Base-by-base conservation (phyloP, 2,888 invertebrate genomes). In the Drosophila infuscata region DNA sequence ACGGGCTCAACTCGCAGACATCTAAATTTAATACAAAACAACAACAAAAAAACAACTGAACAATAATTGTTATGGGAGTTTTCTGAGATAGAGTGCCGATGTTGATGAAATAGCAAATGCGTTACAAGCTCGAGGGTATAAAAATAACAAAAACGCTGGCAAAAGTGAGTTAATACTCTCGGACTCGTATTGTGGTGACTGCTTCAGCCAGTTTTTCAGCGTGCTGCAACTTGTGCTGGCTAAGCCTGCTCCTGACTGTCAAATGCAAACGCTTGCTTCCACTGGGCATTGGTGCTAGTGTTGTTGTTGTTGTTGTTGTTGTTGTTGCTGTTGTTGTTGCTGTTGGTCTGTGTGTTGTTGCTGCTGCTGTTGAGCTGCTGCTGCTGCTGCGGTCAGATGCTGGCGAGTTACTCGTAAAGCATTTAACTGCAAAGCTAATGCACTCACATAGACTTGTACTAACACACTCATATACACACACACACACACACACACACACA, bases 361-460 rank as follows among this genome's bases (percentile, higher is more conserved):
- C 2, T 56, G 57, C 1, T 57, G 59, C 29, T 58, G 60, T 15
- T 65, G 57, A 12, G 59, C 29, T 58, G 60, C 11, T 65, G 20
- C 41, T 54, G 68, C 48, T 52, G 72, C 63, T 71, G 76, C 64
- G 75, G 79, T 64, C 72, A 74, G 68, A 66, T 71, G 75, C 77
- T 77, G 77, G 69, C 71, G 68, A 77, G 80, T 74, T 76, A 78
- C 81, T 81, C 75, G 82, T 76, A 83, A 76, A 76, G 76, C 89
- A 84, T 88, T 87, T 87, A 87, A 82, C 84, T 82, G 79, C 81
- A 78, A 82, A 86, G 88, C 88, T 87, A 88, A 88, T 84, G 87
- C 81, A 84, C 84, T 88, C 76, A 77, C 86, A 71, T 69, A 72
- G 73, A 81, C 63, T 70, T 65, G 65, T 59, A 67, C 61, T 58